phyloP scores from a whole-genome alignment of 1,140 invertebrate genomes.

The Drosophila bipectinata region DNA sequence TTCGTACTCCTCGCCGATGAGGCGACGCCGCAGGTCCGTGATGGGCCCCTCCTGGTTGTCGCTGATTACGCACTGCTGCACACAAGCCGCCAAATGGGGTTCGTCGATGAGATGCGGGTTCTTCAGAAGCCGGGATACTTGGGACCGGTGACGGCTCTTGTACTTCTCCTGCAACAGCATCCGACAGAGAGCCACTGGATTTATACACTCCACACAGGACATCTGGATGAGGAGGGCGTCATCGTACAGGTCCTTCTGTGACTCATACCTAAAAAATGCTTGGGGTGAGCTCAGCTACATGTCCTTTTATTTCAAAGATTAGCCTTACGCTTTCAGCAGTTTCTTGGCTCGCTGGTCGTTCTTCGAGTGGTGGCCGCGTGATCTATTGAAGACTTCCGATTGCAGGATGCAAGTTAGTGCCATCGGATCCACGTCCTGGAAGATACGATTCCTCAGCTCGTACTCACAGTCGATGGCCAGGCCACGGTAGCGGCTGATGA shows the following conservation, averaged over 20 bases:
- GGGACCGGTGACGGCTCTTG: slow-evolving; percentile 63
- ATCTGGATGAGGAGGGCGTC: slow-evolving; percentile 86
- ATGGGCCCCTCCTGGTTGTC: slow-evolving; percentile 90
- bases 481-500: slow-evolving; percentile 61
- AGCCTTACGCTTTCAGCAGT: slow-evolving; percentile 55
- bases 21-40: slow-evolving; percentile 88
- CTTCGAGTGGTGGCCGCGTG: slow-evolving; percentile 84
- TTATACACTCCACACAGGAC: slow-evolving; percentile 85
- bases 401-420: slow-evolving; percentile 86
- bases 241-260: slow-evolving; percentile 74
- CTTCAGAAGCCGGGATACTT: slow-evolving; percentile 86
- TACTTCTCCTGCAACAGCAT: slow-evolving; percentile 87
- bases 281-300: background rate
- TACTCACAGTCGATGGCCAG: slow-evolving; percentile 82
- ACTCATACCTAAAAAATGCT: slow-evolving; percentile 47
- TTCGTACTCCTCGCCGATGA: slow-evolving; percentile 92
- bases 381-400: slow-evolving; percentile 66
- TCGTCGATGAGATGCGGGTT: slow-evolving; percentile 89
- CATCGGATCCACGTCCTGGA: slow-evolving; percentile 79
- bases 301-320: background rate
- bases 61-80: slow-evolving; percentile 86
- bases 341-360: slow-evolving; percentile 68
- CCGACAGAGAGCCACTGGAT: slow-evolving; percentile 88
- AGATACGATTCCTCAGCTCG: slow-evolving; percentile 73
- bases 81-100: slow-evolving; percentile 87